Base-by-base conservation (phyloP, 2,888 invertebrate species). In the Ochlodes sylvanus region DNA sequence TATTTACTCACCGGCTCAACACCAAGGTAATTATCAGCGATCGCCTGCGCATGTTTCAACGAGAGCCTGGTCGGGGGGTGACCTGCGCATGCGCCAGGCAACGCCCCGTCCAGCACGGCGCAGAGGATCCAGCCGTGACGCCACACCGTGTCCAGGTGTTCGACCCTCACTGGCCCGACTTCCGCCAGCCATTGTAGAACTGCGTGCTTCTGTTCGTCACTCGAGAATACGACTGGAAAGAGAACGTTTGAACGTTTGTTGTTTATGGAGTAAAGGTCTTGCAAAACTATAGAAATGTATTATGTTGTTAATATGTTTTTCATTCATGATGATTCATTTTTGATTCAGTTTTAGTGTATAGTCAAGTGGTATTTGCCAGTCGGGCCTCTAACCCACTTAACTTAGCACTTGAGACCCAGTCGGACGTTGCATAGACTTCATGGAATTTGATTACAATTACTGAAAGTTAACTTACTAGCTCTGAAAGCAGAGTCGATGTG, bases 21-120 rank as follows among this genome's bases (percentile, higher is more conserved):
- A 77, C 94, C 94, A 73, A 95, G 89, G 79, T 95, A 95, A 77
- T 95, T 94, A 70, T 94, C 94, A 44, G 94, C 95, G 60, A 95
- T 91, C 7, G 94, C 87, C 82, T 95, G 95, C 47, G 94, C 95
- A 75, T 95, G 95, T 71, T 89, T 86, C 63, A 93, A 68, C 0
- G 90, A 86, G 5, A 92, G 84, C 61, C 84, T 83, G 0, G 89
- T 88, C 0, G 94, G 94, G 0, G 94, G 91, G 72, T 95, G 94
- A 5, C 95, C 95, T 0, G 94, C 90, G 80, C 95, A 95, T 0
- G 95, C 94, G 66, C 95, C 95, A 0, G 95, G 95, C n/a, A 95
- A 82, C 0, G 92, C 94, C 7, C 92, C 87, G 74, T 95, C 95
- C 64, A 95, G 84, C 60, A 94, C 89, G 6, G 94, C 94, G 80